Evolutionary conservation across 1,140 invertebrate genomes (phyloP), one percentile per base, ranked within the genome.

Genomic region (Chymomyza costata): DNA sequence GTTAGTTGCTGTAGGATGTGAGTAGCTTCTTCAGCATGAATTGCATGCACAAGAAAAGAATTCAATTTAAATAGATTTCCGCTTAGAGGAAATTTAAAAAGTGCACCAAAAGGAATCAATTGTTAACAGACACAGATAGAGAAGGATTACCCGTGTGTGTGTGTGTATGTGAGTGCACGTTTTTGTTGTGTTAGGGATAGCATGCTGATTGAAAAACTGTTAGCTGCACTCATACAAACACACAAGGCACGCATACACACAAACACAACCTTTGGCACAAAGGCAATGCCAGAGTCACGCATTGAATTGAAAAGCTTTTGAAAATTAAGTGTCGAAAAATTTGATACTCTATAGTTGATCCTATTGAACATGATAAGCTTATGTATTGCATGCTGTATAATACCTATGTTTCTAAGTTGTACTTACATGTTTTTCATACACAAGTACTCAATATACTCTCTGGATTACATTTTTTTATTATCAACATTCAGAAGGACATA

Each of bases 51-150:
- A 63, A 78, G 66, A 82, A 81, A 76, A 60, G 70, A 81, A 76
- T 80, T 67, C 65, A 81, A 82, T 76, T 82, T 70, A 76, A 81
- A 76, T 82, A 82, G 76, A 81, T 81, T 82, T 81, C 76, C 76
- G 76, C 78, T 81, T 65, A 81, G 76, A 80, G 76, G 76, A 81
- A 81, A 81, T 81, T 81, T 76, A 82, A 82, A 78, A 7, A 34
- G 21, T 50, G 63, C 47, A 52, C 48, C 39, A 56, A 65, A 66
- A 64, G 62, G 71, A n/a, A n/a, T n/a, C 76, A 70, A 67, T 76
- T 81, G 74, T 81, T 63, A 73, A 61, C 49, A 55, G 39, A 18
- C 17, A 16, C 28, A 30, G n/a, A 14, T 10, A 14, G 25, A 11
- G 13, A 45, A 17, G 57, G 41, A 45, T 39, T 3, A 28, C 25